Conservation (phyloP, 2,797 vertebrate species). For the Heliangelus exortis region DNA sequence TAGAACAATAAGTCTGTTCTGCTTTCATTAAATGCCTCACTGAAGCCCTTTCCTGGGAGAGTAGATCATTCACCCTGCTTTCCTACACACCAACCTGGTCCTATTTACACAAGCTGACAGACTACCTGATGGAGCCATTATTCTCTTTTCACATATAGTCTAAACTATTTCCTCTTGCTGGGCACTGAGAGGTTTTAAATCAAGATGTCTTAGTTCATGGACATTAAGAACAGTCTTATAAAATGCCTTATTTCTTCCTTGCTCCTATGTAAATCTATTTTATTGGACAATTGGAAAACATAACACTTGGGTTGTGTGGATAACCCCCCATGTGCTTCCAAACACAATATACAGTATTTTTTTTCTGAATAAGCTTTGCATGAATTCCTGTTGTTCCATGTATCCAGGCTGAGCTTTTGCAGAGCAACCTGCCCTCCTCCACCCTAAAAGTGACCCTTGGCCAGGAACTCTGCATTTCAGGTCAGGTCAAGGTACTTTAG, state of each 20-base stretch:
- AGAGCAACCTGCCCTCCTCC: neutral
- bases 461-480: neutral
- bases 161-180: conserved; percentile 61
- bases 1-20: conserved; percentile 36
- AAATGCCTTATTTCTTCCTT: conserved; percentile 45
- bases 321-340: conserved; percentile 52
- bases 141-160: conserved; percentile 56
- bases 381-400: conserved; percentile 26
- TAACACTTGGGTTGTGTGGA: conserved; percentile 37
- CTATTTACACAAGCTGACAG: conserved; percentile 60
- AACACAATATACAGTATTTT: neutral
- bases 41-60: conserved; percentile 65
- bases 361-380: conserved; percentile 38
- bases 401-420: neutral
- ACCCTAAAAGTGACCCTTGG: neutral
- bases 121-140: conserved; percentile 67
- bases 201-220: conserved; percentile 42
- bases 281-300: conserved; percentile 73
- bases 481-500: neutral
- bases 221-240: conserved; percentile 2
- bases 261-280: conserved; percentile 72
- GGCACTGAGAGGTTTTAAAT: conserved; percentile 60
- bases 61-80: conserved; percentile 27
- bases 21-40: conserved; percentile 41
- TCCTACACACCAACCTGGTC: neutral